These are phyloP conservation scores for Zaprionus lineosus DNA, from an alignment of 2,888 invertebrate species.

Conservation along the genomic window DNA sequence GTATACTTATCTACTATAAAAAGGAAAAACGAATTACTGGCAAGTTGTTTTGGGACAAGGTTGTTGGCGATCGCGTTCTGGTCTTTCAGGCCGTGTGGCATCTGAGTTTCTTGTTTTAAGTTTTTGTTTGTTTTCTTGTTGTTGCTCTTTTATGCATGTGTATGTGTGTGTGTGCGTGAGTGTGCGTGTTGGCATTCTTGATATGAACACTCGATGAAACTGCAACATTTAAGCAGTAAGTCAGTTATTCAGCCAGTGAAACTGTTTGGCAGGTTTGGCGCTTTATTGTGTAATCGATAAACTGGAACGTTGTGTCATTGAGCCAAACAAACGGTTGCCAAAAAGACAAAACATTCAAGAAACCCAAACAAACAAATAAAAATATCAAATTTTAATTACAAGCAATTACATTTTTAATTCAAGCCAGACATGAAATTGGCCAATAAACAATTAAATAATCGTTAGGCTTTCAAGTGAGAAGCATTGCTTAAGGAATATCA, in stretches of 20 bases:
- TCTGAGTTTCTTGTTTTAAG: conserved; percentile 33
- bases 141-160: conserved; percentile 17
- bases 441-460: neutral
- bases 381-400: neutral
- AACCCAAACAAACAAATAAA: neutral
- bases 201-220: conserved; percentile 45
- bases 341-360: neutral
- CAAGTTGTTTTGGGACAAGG: conserved; percentile 76
- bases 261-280: conserved; percentile 57
- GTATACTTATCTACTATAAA: conserved; percentile 31
- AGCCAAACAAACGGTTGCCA: conserved; percentile 7
- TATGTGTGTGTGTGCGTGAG: conserved; percentile 41
- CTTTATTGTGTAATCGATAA: conserved; percentile 57
- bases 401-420: too few species aligned
- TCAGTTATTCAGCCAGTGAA: conserved; percentile 27
- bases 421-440: too few species aligned
- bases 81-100: conserved; percentile 29
- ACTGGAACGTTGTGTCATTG: conserved; percentile 53
- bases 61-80: conserved; percentile 60
- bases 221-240: conserved; percentile 23
- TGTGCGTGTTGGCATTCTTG: conserved; percentile 57
- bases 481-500: too few species aligned
- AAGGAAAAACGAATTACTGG: conserved; percentile 59
- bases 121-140: conserved; percentile 4
- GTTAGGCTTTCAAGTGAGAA: neutral